These are phyloP conservation scores for Macrotus californicus DNA, from an alignment of 2,113 vertebrate species.

Conservation along the genomic window DNA sequence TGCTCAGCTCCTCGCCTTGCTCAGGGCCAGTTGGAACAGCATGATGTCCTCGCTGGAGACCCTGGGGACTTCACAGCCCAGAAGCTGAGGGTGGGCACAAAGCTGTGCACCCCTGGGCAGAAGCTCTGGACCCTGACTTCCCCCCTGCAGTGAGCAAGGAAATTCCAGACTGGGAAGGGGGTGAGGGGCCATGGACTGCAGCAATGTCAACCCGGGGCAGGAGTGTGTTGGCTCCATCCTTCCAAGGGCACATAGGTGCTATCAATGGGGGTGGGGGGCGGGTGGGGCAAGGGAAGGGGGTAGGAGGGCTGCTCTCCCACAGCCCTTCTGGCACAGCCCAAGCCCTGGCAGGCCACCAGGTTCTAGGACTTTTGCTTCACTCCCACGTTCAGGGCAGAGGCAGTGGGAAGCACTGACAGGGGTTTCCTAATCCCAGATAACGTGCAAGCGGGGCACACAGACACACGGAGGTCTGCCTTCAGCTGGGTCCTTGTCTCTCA, in stretches of 20 bases:
- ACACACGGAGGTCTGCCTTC: accelerated
- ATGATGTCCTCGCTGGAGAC: not conserved
- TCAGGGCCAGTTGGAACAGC: not conserved
- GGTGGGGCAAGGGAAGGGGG: no score
- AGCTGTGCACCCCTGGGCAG: no score
- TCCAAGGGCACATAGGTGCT: not conserved
- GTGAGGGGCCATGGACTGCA: not conserved
- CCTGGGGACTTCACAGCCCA: not conserved
- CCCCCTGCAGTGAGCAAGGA: no score
- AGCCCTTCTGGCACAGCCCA: not conserved
- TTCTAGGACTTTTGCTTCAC: not conserved
- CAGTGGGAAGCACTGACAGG: accelerated
- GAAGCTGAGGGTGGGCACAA: not conserved
- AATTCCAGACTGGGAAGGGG: no score
- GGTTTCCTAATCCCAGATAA: not conserved
- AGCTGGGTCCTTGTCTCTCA: no score
- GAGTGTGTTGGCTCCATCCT: not conserved
- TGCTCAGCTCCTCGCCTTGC: accelerated
- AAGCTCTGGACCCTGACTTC: not conserved
- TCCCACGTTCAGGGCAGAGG: not conserved
- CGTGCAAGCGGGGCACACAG: not conserved
- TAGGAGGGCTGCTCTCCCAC: not conserved
- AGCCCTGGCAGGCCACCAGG: not conserved
- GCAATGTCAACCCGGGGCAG: accelerated
- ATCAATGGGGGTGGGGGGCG: not conserved